A percentile compares a stretch with the other conserved stretches of the same genome.
Evolutionary conservation across 2,888 invertebrate species (phyloP).

Genomic region (Clitarchus hookeri): DNA sequence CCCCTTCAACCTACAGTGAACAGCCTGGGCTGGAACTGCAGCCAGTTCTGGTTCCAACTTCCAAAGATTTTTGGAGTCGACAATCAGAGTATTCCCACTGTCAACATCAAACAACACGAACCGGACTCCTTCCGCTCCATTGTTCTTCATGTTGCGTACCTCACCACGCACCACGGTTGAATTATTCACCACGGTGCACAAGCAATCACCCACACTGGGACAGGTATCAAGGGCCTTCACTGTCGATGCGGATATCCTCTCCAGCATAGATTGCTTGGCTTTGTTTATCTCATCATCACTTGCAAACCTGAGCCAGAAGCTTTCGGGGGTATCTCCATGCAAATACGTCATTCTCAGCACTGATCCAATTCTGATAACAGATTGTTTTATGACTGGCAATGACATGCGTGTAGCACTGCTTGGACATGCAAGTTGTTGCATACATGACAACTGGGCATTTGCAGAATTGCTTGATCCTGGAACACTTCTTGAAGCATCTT

Average conservation of each 20-base stretch:
- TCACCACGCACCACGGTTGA: neutral
- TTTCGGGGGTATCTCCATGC: neutral
- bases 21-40: neutral
- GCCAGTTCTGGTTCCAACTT: neutral
- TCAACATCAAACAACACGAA: neutral
- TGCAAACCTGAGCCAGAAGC: slow-evolving; percentile 4
- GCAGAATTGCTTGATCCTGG: neutral
- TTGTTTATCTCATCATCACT: neutral
- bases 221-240: neutral
- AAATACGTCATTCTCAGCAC: neutral
- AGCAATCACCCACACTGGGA: neutral
- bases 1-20: neutral
- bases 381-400: neutral
- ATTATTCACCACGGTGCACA: neutral
- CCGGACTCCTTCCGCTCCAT: neutral
- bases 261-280: neutral
- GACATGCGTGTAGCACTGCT: neutral
- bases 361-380: neutral
- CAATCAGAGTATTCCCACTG: neutral
- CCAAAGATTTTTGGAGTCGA: neutral
- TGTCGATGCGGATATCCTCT: neutral
- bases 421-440: neutral
- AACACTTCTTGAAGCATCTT: neutral
- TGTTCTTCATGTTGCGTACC: neutral
- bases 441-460: neutral